phyloP scores from a whole-genome alignment of 92 coral and sea anemone genomes.

The Zoanthus solanderi region DNA sequence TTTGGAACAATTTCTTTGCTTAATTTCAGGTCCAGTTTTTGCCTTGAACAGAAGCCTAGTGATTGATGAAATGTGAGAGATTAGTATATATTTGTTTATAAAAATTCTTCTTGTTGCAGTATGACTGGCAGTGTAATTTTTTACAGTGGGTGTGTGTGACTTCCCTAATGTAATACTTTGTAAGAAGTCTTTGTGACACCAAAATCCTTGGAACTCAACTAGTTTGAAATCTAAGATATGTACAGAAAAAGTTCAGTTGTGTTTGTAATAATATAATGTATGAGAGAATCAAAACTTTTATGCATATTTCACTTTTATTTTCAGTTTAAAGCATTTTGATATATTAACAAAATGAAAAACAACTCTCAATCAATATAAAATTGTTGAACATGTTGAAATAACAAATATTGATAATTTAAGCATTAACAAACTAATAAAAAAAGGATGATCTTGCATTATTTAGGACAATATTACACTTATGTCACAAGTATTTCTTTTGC shows the following conservation, averaged over 20 bases:
- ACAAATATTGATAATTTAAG: not conserved
- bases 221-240: not conserved
- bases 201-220: not conserved
- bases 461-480: not conserved
- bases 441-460: not conserved
- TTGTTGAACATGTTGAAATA: not conserved
- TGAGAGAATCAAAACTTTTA: not conserved
- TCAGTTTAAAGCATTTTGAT: not conserved
- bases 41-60: not conserved
- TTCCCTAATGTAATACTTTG: not conserved
- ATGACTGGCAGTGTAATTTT: not conserved
- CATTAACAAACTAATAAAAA: constrained; percentile 1
- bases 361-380: constrained; percentile 1
- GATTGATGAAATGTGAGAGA: not conserved
- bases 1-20: not conserved
- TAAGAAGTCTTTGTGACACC: not conserved
- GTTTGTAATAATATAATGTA: not conserved
- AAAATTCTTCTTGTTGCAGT: not conserved
- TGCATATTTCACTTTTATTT: not conserved
- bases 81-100: no score
- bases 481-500: not conserved
- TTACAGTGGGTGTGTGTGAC: not conserved
- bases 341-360: not conserved
- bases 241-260: not conserved
- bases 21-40: not conserved